phyloP scores from a whole-genome alignment of 23 tunicate genomes.

The Pegea sp. region DNA sequence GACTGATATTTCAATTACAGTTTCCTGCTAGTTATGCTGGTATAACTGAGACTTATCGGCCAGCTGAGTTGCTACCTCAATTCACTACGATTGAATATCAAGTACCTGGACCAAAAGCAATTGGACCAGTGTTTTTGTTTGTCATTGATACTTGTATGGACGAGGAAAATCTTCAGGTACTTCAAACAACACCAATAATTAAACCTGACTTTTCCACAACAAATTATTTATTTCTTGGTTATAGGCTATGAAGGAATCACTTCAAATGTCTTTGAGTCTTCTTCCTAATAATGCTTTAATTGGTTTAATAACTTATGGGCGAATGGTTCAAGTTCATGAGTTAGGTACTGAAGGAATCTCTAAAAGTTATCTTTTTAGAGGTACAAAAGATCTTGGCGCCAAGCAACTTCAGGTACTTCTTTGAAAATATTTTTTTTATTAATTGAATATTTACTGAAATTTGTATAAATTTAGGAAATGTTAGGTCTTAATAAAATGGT shows the following conservation, averaged over 20 bases:
- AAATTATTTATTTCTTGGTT: background rate
- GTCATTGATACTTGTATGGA: constrained; percentile 97
- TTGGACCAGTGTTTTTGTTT: constrained; percentile 89
- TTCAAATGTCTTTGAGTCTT: constrained; percentile 80
- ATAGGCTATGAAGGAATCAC: constrained; percentile 91
- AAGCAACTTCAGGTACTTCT: constrained; percentile 79
- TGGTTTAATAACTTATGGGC: constrained; percentile 85
- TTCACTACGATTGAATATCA: constrained; percentile 96
- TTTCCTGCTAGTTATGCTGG: constrained; percentile 83
- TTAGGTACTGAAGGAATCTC: constrained; percentile 98
- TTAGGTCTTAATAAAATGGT: constrained; percentile 49
- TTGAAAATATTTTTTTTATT: too few species aligned
- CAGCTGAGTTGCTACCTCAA: constrained; percentile 94
- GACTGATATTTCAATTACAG: constrained; percentile 11
- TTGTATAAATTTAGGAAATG: constrained; percentile 41
- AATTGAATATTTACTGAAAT: too few species aligned
- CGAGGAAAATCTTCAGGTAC: constrained; percentile 80
- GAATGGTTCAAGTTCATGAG: constrained; percentile 99
- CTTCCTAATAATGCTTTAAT: constrained; percentile 88
- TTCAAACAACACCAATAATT: too few species aligned
- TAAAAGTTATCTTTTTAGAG: constrained; percentile 91
- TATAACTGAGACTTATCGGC: constrained; percentile 76
- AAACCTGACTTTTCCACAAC: background rate
- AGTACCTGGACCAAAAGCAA: constrained; percentile 31
- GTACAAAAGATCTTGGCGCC: constrained; percentile 83